These are phyloP conservation scores for Cyphomyrus plagiostoma DNA, from an alignment of 2,113 vertebrate species.

Conservation along the genomic window DNA sequence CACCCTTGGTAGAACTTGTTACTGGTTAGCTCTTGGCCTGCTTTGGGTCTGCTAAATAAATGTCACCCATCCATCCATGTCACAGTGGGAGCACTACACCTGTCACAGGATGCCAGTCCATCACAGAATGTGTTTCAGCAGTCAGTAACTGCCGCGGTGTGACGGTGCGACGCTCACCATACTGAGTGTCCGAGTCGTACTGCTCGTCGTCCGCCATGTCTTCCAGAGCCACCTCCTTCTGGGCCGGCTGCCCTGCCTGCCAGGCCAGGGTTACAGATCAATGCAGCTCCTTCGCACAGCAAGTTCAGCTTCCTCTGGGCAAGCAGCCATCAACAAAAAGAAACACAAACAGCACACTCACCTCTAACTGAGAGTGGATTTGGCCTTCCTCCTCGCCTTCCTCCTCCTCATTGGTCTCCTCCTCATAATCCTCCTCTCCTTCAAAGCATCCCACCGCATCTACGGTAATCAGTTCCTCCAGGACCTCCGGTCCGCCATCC, in stretches of 20 bases:
- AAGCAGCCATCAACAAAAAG: background rate
- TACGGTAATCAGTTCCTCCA: constrained; percentile 90
- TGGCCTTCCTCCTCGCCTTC: constrained; percentile 20
- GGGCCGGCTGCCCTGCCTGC: background rate
- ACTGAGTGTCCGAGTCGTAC: constrained; percentile 59
- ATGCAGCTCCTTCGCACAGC: background rate
- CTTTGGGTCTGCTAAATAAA: background rate
- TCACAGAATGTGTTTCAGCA: background rate
- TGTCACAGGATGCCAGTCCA: background rate
- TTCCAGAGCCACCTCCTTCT: constrained; percentile 26
- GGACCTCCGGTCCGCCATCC: constrained; percentile 63
- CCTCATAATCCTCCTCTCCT: constrained; percentile 68
- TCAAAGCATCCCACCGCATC: constrained; percentile 92
- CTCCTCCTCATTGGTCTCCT: constrained; percentile 56
- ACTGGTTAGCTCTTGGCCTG: background rate
- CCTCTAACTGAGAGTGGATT: constrained; percentile 19
- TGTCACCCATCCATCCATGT: background rate
- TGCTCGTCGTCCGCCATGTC: constrained; percentile 21
- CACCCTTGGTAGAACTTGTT: background rate
- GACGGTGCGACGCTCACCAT: constrained; percentile 58
- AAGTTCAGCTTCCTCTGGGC: background rate
- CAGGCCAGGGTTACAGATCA: background rate
- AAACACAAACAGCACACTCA: background rate
- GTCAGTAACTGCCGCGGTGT: background rate
- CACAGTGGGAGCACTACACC: background rate